Percentiles rank a stretch among this genome's conserved stretches.
These are phyloP conservation scores for Lagopus leucura DNA, from an alignment of 2,113 vertebrate species.

Conservation along the genomic window DNA sequence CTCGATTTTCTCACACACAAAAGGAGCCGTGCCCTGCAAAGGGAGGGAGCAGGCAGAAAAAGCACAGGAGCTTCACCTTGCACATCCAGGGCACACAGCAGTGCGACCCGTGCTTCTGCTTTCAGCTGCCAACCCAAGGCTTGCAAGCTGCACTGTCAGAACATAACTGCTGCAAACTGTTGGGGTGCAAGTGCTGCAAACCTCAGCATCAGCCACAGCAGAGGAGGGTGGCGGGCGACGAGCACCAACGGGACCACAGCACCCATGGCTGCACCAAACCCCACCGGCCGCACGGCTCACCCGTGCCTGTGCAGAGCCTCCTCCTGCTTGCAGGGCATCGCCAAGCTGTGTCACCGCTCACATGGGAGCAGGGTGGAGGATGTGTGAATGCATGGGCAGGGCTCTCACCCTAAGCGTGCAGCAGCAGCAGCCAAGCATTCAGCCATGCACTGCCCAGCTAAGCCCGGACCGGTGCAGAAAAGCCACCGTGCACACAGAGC, in stretches of 20 bases:
- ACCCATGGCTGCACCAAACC: not conserved
- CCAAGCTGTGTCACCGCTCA: not conserved
- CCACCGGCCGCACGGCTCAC: not conserved
- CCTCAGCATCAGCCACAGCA: rapidly evolving
- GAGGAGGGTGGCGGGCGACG: too few relatives aligned
- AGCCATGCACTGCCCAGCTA: not conserved
- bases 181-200: not conserved
- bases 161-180: not conserved
- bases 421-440: not conserved
- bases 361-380: not conserved
- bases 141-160: too few relatives aligned
- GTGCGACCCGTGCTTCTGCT: rapidly evolving
- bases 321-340: not conserved
- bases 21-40: not conserved
- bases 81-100: rapidly evolving
- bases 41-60: not conserved
- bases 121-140: not conserved
- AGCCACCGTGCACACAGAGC: not conserved
- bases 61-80: not conserved
- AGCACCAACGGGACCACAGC: not conserved
- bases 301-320: not conserved
- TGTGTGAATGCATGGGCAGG: too few relatives aligned
- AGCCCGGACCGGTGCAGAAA: not conserved
- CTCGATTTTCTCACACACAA: not conserved
- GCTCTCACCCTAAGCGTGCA: too few relatives aligned